These are phyloP conservation scores for Xyliphius kryptos DNA, from an alignment of 2,113 vertebrate genomes.

Conservation along the genomic window DNA sequence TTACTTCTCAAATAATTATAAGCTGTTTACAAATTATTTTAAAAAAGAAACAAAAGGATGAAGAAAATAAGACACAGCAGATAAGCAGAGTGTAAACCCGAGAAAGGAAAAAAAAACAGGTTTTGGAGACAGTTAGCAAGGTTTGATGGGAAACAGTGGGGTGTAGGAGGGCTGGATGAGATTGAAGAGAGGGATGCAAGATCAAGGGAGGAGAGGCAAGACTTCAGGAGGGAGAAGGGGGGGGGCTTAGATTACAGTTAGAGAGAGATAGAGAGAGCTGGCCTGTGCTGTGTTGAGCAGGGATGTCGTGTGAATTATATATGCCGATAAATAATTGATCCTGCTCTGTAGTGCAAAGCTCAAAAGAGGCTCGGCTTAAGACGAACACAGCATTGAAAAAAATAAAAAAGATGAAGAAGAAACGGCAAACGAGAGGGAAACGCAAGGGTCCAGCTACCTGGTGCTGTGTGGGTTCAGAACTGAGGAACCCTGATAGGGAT, in stretches of 20 bases:
- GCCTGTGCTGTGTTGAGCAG: slow-evolving; percentile 36
- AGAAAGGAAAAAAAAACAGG: slow-evolving; percentile 11
- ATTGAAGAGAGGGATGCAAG: slow-evolving; percentile 16
- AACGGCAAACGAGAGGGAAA: slow-evolving; percentile 2
- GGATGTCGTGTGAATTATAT: slow-evolving; percentile 47
- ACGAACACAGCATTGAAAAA: slow-evolving; percentile 30
- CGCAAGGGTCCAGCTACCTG: not conserved
- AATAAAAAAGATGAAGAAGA: not conserved
- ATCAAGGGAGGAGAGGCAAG: slow-evolving; percentile 15
- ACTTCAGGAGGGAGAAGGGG: slow-evolving; percentile 1
- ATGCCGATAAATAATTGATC: slow-evolving; percentile 50
- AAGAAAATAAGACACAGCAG: too few relatives aligned
- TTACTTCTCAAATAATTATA: too few relatives aligned
- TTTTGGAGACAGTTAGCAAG: slow-evolving; percentile 18
- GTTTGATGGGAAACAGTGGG: slow-evolving; percentile 26
- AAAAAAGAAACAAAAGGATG: too few relatives aligned
- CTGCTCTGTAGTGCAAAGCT: slow-evolving; percentile 42
- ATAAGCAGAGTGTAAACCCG: slow-evolving; percentile 14
- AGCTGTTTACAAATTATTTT: too few relatives aligned
- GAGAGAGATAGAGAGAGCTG: slow-evolving; percentile 26
- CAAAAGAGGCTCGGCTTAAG: slow-evolving; percentile 36
- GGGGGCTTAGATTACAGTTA: slow-evolving; percentile 10
- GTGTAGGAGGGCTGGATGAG: slow-evolving; percentile 22
- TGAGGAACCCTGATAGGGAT: too few relatives aligned
- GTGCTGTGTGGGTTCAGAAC: not conserved